Base-by-base conservation (phyloP, 2,888 invertebrate species). In the Cataglyphis altisquamis region DNA sequence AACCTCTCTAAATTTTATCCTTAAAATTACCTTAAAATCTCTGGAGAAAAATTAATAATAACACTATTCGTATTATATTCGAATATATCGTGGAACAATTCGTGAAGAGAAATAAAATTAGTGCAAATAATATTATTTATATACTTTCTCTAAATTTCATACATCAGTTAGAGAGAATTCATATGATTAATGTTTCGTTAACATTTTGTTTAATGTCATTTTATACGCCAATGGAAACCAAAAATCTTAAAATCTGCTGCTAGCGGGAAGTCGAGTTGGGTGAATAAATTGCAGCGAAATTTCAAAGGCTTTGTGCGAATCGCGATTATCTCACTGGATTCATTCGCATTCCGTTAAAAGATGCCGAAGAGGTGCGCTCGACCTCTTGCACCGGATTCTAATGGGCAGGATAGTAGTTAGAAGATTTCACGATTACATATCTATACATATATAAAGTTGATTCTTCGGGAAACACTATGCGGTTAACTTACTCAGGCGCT, bases 401-500 rank as follows among this genome's bases (percentile, higher is more conserved):
- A 21, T n/a, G 66, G 32, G 3, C 12, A 29, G 8, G 8, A n/a
- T 8, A 8, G 25, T 64, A 29, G 73, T 73, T 60, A n/a, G 18
- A 60, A 80, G 45, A 80, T 77, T 32, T 45, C 60, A 25, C 25
- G 45, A 60, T 72, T 72, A 72, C 18, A 39, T 18, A 60, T 39
- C 18, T 52, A 39, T 60, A 60, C 25, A 72, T 39, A 39, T 25
- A 25, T 1, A 25, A 45, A 36, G 39, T 62, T 41, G 55, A 10
- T 52, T 36, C 73, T 72, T 32, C 18, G 36, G 39, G 36, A 60
- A 9, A 48, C 45, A 45, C 73, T 80, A 36, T 45, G 18, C 45
- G 73, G 60, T 18, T 32, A 80, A 72, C 73, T 80, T 73, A 45
- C 48, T 57, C 57, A 18, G 36, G 25, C 39, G 70, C 39, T 75